These are phyloP conservation scores for Sylvia borin DNA, from an alignment of 2,797 vertebrate genomes.

Conservation along the genomic window DNA sequence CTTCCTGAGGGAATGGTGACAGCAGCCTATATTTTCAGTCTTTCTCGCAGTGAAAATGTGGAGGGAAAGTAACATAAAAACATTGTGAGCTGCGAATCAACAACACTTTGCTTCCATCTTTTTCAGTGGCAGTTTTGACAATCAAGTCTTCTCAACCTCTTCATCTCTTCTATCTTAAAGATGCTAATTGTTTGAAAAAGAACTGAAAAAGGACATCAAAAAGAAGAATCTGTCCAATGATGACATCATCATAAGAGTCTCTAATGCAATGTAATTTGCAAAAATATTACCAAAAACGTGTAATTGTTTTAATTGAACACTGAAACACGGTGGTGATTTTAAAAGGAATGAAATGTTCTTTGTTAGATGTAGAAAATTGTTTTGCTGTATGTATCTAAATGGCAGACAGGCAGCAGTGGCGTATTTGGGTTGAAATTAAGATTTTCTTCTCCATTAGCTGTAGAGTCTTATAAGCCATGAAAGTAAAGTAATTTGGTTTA, in stretches of 20 bases:
- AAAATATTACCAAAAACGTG: not conserved
- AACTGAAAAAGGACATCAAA: not conserved
- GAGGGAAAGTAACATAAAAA: not conserved
- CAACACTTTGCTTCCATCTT: not conserved
- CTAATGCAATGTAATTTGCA: not conserved
- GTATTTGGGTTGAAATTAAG: not conserved
- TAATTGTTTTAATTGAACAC: conserved; percentile 26
- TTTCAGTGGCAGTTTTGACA: not conserved
- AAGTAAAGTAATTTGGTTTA: not conserved
- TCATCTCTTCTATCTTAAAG: not conserved
- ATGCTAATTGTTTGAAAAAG: not conserved
- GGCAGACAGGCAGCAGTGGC: not conserved
- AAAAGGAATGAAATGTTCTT: not conserved
- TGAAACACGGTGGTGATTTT: not conserved
- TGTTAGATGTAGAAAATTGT: not conserved
- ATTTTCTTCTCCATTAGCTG: not conserved
- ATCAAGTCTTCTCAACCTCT: not conserved
- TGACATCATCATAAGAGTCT: not conserved
- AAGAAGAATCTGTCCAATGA: not conserved
- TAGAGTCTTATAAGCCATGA: not conserved
- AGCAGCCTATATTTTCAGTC: not conserved
- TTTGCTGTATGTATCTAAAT: not conserved
- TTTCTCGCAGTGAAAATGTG: not conserved
- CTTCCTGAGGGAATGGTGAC: not conserved
- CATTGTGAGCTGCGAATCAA: not conserved